These are phyloP conservation scores for Corbicula japonica DNA, from an alignment of 2,888 invertebrate genomes.

Conservation along the genomic window DNA sequence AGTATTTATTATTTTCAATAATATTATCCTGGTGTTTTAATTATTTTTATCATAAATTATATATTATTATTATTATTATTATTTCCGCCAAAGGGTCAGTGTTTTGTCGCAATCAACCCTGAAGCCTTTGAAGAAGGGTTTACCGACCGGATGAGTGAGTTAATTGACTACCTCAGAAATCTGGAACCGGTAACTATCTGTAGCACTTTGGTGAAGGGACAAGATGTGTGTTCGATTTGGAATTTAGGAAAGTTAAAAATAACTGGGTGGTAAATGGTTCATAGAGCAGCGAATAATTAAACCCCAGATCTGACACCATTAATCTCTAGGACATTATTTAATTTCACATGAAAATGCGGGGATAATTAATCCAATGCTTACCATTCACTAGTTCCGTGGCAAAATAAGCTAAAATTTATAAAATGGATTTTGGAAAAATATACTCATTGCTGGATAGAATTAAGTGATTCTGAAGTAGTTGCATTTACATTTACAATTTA, in stretches of 20 bases:
- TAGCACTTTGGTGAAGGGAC: too few relatives aligned
- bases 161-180: constrained; percentile 91
- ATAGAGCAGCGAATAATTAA: neutral
- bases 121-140: constrained; percentile 93
- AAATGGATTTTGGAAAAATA: too few relatives aligned
- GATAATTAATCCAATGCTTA: too few relatives aligned
- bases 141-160: constrained; percentile 90
- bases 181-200: constrained; percentile 89
- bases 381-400: too few relatives aligned
- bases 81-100: constrained; percentile 90
- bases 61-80: neutral
- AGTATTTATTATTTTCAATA: neutral
- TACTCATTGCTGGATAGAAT: too few relatives aligned
- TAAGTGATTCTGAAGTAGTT: too few relatives aligned
- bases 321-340: neutral
- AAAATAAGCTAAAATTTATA: too few relatives aligned
- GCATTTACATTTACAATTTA: too few relatives aligned
- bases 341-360: neutral
- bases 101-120: constrained; percentile 95
- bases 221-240: too few relatives aligned
- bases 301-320: too few relatives aligned
- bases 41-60: neutral
- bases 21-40: constrained; percentile 84
- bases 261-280: neutral
- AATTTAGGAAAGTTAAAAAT: too few relatives aligned